phyloP scores from a whole-genome alignment of 2,113 vertebrate species.

The Bufo gargarizans region DNA sequence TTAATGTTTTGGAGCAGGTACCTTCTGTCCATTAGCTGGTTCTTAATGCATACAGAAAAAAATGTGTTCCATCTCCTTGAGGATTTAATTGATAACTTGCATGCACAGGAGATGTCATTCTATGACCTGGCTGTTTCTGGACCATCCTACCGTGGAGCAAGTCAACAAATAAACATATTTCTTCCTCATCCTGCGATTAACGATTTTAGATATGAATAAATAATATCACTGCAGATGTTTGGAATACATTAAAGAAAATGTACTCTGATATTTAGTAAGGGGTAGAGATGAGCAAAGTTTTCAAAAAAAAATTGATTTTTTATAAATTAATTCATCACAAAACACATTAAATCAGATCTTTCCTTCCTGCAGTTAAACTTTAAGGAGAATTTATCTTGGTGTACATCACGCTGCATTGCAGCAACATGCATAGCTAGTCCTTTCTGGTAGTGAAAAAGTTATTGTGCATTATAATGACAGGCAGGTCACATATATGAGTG shows the following conservation, averaged over 20 bases:
- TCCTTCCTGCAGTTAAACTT: no score
- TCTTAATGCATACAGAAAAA: conserved; percentile 67
- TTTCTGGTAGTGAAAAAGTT: no score
- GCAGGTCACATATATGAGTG: no score
- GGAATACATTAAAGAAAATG: conserved; percentile 73
- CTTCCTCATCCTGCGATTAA: conserved; percentile 66
- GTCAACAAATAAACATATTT: conserved; percentile 69
- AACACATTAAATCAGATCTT: no score
- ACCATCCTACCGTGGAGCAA: conserved; percentile 61
- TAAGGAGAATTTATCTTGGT: no score
- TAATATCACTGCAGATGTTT: conserved; percentile 76
- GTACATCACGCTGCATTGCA: no score
- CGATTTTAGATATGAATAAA: conserved; percentile 75
- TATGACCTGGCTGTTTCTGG: conserved; percentile 59
- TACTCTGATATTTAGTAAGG: conserved; percentile 62
- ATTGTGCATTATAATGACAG: no score
- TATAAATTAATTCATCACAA: no score
- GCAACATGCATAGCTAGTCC: no score
- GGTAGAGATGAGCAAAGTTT: conserved; percentile 18
- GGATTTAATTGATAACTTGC: conserved; percentile 64
- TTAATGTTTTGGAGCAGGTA: conserved; percentile 81
- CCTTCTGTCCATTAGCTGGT: conserved; percentile 83
- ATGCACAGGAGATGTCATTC: conserved; percentile 33
- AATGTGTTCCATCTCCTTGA: conserved; percentile 67
- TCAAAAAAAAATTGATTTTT: no score